phyloP scores from a whole-genome alignment of 2,113 vertebrate species.

The Chaetura pelagica region DNA sequence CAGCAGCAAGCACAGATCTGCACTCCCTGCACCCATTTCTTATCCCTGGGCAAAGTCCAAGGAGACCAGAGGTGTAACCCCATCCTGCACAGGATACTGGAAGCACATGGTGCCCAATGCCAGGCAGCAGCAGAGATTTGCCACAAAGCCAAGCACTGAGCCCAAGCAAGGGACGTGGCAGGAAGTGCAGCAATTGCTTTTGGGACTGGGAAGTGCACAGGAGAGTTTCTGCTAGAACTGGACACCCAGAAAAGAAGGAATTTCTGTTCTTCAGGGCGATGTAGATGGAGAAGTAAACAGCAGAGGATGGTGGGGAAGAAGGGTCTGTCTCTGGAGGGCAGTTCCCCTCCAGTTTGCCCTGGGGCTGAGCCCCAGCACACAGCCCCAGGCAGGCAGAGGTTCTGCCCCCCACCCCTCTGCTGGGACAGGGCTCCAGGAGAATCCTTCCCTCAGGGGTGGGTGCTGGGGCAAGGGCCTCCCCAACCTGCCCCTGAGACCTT shows the following conservation, averaged over 20 bases:
- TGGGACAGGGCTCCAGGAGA: not conserved
- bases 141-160: not conserved
- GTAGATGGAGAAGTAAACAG: not conserved
- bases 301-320: not conserved
- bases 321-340: not conserved
- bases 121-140: not conserved
- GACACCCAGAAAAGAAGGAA: not conserved
- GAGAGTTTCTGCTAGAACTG: not conserved
- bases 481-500: not conserved
- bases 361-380: not conserved
- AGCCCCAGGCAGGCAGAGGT: not conserved
- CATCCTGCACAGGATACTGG: not conserved
- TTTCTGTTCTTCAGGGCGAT: not conserved
- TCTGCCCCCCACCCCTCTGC: not conserved
- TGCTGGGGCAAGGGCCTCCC: not conserved
- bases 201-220: not conserved
- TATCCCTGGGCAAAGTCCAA: not conserved
- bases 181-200: not conserved
- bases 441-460: not conserved
- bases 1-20: not conserved
- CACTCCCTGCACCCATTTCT: not conserved
- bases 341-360: rapidly evolving
- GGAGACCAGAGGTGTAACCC: not conserved
- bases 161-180: not conserved
- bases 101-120: not conserved